Conservation (phyloP, 2,113 vertebrate species). For the Odontophorus gujanensis region DNA sequence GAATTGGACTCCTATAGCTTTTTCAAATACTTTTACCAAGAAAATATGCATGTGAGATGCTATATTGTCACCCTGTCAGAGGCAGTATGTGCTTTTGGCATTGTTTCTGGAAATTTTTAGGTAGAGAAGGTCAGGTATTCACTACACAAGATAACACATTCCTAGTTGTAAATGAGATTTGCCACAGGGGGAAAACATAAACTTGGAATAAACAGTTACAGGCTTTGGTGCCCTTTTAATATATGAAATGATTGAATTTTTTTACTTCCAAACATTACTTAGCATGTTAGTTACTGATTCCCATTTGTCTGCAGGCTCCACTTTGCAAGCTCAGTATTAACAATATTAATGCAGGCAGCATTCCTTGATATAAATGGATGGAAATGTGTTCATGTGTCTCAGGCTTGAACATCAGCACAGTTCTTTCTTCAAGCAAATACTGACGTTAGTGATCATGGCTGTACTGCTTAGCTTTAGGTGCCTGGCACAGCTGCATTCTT, state of each 20-base stretch:
- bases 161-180: constrained; percentile 27
- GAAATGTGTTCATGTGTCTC: background rate
- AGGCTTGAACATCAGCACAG: background rate
- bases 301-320: background rate
- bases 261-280: background rate
- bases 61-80: background rate
- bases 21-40: constrained; percentile 17
- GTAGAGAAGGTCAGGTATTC: constrained; percentile 39
- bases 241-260: background rate
- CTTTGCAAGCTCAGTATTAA: background rate
- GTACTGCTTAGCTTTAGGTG: background rate
- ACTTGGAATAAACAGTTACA: background rate
- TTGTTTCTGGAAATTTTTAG: constrained; percentile 40
- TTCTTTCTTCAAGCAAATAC: background rate
- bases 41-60: constrained; percentile 2
- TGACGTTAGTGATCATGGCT: background rate
- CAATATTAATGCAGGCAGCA: background rate
- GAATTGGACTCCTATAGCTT: constrained; percentile 49
- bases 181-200: background rate
- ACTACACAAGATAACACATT: background rate
- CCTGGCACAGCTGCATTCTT: background rate
- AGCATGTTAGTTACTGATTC: background rate
- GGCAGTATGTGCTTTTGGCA: background rate
- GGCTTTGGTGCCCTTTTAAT: background rate
- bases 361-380: fast-evolving